Conservation (phyloP, 2,113 vertebrate species). For the Echinops telfairi region DNA sequence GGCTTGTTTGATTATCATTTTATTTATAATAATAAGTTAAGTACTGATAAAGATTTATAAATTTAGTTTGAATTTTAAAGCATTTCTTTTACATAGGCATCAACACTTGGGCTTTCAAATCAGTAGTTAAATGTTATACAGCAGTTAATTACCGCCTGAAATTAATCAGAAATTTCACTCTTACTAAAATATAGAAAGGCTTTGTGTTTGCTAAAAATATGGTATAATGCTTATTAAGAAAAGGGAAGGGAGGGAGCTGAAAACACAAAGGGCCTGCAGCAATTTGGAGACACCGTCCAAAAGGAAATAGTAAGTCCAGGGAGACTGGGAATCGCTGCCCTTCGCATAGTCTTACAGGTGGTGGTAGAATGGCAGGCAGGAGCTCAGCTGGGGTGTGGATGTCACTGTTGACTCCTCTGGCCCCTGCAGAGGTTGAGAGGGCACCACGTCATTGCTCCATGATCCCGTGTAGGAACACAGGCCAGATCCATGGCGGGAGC, state of each 20-base stretch:
- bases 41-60: not conserved
- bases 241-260: not conserved
- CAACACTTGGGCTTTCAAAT: not conserved
- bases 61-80: conserved; percentile 17
- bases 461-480: not conserved
- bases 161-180: conserved; percentile 3
- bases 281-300: not conserved
- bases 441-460: too few species aligned
- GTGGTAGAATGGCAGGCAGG: rapidly evolving
- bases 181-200: not conserved
- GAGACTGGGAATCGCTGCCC: not conserved
- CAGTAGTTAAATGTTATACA: not conserved
- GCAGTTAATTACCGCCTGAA: not conserved
- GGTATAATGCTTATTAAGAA: not conserved
- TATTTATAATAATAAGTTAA: conserved; percentile 3
- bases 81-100: not conserved
- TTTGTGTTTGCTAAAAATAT: not conserved
- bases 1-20: conserved; percentile 25
- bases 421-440: too few species aligned
- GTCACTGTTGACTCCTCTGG: rapidly evolving
- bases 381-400: too few species aligned
- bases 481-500: not conserved
- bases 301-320: not conserved
- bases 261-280: not conserved
- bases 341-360: not conserved